Percentiles rank a stretch among this genome's conserved stretches.
Evolutionary conservation across 2,113 vertebrate genomes (phyloP).

Genomic region (Scatophagus argus): DNA sequence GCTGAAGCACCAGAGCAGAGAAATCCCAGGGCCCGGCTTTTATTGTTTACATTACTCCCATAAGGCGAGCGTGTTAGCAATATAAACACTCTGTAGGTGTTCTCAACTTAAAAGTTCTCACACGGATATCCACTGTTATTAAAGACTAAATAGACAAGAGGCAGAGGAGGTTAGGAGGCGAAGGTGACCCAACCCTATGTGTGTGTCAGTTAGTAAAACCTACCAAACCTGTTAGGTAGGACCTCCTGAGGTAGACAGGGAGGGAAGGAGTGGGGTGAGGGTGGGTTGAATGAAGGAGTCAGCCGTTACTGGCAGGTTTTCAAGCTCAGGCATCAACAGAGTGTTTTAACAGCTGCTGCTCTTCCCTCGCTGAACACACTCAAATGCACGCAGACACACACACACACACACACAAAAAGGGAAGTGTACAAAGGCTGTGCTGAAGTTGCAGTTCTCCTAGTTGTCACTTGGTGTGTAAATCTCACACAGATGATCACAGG

Average conservation of each 20-base stretch:
- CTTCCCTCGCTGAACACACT: constrained; percentile 59
- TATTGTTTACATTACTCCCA: constrained; percentile 53
- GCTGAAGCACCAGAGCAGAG: constrained; percentile 11
- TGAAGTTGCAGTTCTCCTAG: constrained; percentile 49
- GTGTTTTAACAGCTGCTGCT: constrained; percentile 85
- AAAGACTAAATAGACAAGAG: constrained; percentile 29
- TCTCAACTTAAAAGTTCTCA: constrained; percentile 21
- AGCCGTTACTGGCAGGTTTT: constrained; percentile 84
- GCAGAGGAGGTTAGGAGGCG: constrained; percentile 30
- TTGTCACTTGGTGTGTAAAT: constrained; percentile 48
- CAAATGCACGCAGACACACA: constrained; percentile 37
- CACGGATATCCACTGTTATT: constrained; percentile 32
- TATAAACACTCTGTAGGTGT: constrained; percentile 59
- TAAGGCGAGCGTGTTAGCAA: constrained; percentile 16
- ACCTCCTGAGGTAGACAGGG: constrained; percentile 44
- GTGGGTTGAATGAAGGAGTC: constrained; percentile 61
- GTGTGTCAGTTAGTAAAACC: constrained; percentile 74
- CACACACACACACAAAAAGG: constrained; percentile 19
- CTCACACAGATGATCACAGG: constrained; percentile 39
- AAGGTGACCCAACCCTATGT: constrained; percentile 57
- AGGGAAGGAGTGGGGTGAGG: constrained; percentile 2
- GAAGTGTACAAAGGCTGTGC: constrained; percentile 47
- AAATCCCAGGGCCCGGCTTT: constrained; percentile 44
- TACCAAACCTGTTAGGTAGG: constrained; percentile 76
- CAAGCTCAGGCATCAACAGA: constrained; percentile 77